These are phyloP conservation scores for Hoplodrina blanda DNA, from an alignment of 2,888 invertebrate genomes.

Conservation along the genomic window DNA sequence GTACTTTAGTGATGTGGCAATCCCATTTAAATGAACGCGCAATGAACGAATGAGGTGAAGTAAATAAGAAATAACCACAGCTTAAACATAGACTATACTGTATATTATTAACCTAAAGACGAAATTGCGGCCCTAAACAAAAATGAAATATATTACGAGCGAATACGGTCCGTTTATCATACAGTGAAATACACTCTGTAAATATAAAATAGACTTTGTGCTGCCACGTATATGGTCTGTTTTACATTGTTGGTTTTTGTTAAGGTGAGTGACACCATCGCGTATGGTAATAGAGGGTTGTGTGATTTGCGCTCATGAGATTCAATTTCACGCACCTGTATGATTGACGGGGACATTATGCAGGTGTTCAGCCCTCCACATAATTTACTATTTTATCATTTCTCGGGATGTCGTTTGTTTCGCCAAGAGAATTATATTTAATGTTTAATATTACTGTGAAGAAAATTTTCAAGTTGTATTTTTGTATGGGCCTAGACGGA, in stretches of 20 bases:
- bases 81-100: constrained; percentile 56
- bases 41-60: constrained; percentile 52
- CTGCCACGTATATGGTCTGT: constrained; percentile 58
- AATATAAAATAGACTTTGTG: constrained; percentile 60
- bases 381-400: constrained; percentile 83
- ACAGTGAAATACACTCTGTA: constrained; percentile 46
- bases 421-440: constrained; percentile 57
- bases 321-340: constrained; percentile 87
- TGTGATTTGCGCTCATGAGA: constrained; percentile 88
- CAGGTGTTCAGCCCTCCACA: constrained; percentile 79
- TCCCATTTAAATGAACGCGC: constrained; percentile 38
- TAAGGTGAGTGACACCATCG: constrained; percentile 72
- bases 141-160: constrained; percentile 71
- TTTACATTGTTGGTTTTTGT: constrained; percentile 52
- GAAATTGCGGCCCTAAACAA: constrained; percentile 66
- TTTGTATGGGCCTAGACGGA: constrained; percentile 14
- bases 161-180: constrained; percentile 70
- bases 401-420: constrained; percentile 73
- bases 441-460: constrained; percentile 38
- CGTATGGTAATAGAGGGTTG: constrained; percentile 80
- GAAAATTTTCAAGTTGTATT: constrained; percentile 20
- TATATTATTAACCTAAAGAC: constrained; percentile 65
- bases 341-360: constrained; percentile 87
- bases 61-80: constrained; percentile 60
- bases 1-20: constrained; percentile 41